Conservation (phyloP, 1,140 invertebrate species). For the Lucilia sericata region DNA sequence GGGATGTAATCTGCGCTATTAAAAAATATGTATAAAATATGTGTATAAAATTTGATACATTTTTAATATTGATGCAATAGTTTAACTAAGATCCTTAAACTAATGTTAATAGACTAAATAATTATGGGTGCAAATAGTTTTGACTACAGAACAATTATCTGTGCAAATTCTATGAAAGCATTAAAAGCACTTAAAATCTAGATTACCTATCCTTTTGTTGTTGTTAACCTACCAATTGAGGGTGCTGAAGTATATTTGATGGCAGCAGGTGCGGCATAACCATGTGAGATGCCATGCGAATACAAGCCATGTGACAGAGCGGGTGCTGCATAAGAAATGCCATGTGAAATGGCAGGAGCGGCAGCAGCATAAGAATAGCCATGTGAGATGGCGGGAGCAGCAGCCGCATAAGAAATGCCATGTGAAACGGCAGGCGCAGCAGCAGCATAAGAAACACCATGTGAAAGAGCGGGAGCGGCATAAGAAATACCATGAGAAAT, state of each 20-base stretch:
- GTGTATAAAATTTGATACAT: too few species aligned
- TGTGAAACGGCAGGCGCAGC: conserved; percentile 46
- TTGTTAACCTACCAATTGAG: too few species aligned
- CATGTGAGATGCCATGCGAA: not conserved
- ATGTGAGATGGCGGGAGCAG: conserved; percentile 45
- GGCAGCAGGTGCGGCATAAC: conserved; percentile 57
- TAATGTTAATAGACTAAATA: not conserved
- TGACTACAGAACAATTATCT: not conserved
- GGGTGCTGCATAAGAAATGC: conserved; percentile 42
- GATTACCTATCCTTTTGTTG: not conserved
- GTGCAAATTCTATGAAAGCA: not conserved
- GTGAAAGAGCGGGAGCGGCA: conserved; percentile 44
- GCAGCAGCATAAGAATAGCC: conserved; percentile 38
- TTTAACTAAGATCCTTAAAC: too few species aligned
- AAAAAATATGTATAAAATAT: too few species aligned
- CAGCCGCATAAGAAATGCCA: conserved; percentile 47
- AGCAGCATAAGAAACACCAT: conserved; percentile 47
- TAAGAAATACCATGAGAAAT: conserved; percentile 46
- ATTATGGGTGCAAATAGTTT: not conserved
- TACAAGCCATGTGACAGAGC: conserved; percentile 16
- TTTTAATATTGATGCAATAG: too few species aligned
- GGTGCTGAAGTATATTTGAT: conserved; percentile 59
- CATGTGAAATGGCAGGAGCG: conserved; percentile 40
- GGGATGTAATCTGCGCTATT: too few species aligned
- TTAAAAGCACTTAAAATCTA: conserved; percentile 16